A percentile compares a stretch with the other conserved stretches of the same genome.
Evolutionary conservation across 2,888 invertebrate genomes (phyloP).

Genomic region (Eupeodes luniger): DNA sequence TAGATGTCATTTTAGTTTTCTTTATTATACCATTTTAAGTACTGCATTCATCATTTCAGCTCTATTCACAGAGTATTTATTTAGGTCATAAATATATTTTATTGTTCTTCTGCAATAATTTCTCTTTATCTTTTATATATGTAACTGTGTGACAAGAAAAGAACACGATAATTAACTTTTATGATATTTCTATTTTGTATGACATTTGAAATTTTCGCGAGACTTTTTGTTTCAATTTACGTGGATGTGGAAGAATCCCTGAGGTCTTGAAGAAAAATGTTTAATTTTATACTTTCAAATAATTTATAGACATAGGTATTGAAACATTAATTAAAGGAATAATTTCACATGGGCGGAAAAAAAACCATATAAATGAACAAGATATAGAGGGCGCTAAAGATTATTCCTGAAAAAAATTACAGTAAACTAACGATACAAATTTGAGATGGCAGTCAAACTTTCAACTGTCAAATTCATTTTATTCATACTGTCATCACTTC

Average conservation of each 20-base stretch:
- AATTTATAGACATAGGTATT: no score
- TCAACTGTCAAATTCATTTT: no score
- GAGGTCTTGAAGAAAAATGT: neutral
- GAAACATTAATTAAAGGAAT: no score
- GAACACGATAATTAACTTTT: no score
- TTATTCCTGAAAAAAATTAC: no score
- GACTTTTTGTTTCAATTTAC: no score
- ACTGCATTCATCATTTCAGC: neutral
- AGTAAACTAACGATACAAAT: no score
- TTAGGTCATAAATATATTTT: conserved; percentile 11
- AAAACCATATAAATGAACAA: no score
- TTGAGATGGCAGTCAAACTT: no score
- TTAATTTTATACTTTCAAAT: neutral
- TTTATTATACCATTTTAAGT: neutral
- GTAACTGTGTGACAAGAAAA: neutral
- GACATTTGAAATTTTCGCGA: neutral
- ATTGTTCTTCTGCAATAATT: neutral
- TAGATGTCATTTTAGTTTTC: neutral
- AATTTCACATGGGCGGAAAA: no score
- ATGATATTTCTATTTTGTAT: neutral
- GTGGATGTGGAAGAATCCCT: neutral
- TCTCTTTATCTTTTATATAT: neutral
- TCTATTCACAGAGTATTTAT: conserved; percentile 6
- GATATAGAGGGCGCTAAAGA: no score
- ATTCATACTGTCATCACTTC: no score